Evolutionary conservation across 2,797 vertebrate species (phyloP).

Genomic region (Podarcis lilfordi): DNA sequence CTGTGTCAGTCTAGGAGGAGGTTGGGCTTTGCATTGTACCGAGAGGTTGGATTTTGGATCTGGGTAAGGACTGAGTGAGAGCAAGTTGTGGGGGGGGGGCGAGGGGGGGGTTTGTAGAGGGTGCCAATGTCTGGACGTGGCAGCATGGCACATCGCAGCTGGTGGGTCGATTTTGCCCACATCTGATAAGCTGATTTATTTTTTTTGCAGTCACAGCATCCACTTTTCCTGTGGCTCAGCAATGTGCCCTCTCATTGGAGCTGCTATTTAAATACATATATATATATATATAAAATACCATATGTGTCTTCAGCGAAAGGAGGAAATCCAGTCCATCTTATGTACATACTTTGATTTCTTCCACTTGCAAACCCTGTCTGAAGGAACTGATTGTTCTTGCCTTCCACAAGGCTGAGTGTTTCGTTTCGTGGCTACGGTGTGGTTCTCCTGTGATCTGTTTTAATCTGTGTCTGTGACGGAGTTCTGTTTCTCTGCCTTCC

Average conservation of each 20-base stretch:
- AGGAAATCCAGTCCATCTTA: background rate
- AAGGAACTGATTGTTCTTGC: background rate
- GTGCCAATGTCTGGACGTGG: too few species aligned
- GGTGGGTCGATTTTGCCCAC: background rate
- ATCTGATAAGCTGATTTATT: background rate
- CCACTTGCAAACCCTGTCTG: background rate
- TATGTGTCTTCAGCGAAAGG: background rate
- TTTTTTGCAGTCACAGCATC: background rate
- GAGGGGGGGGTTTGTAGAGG: background rate
- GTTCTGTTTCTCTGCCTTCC: background rate
- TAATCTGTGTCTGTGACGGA: background rate
- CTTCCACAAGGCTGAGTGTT: background rate
- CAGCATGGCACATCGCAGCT: too few species aligned
- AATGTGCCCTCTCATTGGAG: background rate
- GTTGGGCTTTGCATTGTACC: background rate
- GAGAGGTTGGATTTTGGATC: background rate
- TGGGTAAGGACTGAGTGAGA: too few species aligned
- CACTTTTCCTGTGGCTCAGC: too few species aligned
- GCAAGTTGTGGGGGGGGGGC: background rate
- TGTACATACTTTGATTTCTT: background rate
- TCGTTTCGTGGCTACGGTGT: background rate
- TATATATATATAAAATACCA: background rate
- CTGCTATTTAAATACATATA: background rate
- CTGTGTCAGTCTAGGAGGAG: too few species aligned
- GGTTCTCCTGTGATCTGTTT: constrained; percentile 14